Percentiles rank a stretch among this genome's conserved stretches.
phyloP scores from a whole-genome alignment of 2,797 vertebrate genomes.

The Sebastes oblongus region DNA sequence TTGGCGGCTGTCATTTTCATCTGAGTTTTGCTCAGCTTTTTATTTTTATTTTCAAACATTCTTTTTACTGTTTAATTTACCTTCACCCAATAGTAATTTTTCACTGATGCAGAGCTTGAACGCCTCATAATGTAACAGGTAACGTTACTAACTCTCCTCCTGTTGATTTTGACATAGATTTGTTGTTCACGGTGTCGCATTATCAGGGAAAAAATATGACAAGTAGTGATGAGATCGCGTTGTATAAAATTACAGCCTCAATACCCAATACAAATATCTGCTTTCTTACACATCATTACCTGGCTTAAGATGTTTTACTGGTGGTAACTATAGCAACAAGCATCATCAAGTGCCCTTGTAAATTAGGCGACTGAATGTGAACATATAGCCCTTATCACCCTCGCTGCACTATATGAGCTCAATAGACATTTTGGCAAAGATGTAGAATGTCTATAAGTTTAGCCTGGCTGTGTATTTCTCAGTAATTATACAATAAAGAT shows the following conservation, averaged over 20 bases:
- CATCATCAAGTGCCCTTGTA: neutral
- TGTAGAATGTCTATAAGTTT: neutral
- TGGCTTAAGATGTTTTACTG: neutral
- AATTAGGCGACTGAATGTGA: neutral
- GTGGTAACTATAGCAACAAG: neutral
- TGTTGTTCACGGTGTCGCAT: no score
- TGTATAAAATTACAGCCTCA: neutral
- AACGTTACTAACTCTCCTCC: no score
- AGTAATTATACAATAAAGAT: constrained; percentile 10
- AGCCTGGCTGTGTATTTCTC: neutral
- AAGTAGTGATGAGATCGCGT: no score
- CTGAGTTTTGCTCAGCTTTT: no score
- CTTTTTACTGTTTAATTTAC: no score
- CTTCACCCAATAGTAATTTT: no score
- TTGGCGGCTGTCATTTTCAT: no score
- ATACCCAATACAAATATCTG: neutral
- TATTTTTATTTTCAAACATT: no score
- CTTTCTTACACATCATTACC: neutral
- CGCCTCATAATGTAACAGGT: no score
- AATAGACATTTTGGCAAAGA: neutral
- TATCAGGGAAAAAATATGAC: no score
- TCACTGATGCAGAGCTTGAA: no score
- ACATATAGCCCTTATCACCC: neutral
- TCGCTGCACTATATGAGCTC: neutral
- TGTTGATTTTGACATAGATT: no score